A percentile compares a stretch with the other conserved stretches of the same genome.
Conservation (phyloP, 2,113 vertebrate species). For the Crotalus horridus region DNA sequence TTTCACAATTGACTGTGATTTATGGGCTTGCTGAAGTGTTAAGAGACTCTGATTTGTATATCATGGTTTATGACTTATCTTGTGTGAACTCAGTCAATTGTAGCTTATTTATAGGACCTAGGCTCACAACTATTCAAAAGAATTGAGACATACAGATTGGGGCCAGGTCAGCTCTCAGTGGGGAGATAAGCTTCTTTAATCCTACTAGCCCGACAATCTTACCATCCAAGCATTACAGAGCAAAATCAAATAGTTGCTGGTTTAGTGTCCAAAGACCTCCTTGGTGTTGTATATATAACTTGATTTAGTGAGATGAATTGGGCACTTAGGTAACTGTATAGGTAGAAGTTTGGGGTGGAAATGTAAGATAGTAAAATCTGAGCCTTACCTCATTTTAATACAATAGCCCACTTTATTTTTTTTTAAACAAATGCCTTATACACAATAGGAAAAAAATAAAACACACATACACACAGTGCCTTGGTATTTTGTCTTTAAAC, state of each 20-base stretch:
- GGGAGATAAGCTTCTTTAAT: background rate
- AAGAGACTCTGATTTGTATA: background rate
- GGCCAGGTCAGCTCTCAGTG: background rate
- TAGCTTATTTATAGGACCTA: background rate
- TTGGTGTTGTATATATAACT: background rate
- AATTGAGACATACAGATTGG: background rate
- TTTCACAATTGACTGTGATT: background rate
- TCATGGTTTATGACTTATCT: background rate
- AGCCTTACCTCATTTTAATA: background rate
- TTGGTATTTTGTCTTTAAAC: background rate
- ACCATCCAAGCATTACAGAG: background rate
- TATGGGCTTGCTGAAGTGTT: background rate
- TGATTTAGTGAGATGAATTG: background rate
- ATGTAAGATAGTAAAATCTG: background rate
- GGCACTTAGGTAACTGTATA: background rate
- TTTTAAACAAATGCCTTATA: background rate
- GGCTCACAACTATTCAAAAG: background rate
- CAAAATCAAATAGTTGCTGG: background rate
- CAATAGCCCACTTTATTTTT: too few species aligned
- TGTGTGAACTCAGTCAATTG: background rate
- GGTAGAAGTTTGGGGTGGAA: background rate
- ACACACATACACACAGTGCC: background rate
- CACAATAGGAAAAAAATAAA: background rate
- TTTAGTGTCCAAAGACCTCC: background rate
- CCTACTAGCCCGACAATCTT: background rate